phyloP scores from a whole-genome alignment of 2,113 vertebrate species.

The Phalacrocorax pelagicus region DNA sequence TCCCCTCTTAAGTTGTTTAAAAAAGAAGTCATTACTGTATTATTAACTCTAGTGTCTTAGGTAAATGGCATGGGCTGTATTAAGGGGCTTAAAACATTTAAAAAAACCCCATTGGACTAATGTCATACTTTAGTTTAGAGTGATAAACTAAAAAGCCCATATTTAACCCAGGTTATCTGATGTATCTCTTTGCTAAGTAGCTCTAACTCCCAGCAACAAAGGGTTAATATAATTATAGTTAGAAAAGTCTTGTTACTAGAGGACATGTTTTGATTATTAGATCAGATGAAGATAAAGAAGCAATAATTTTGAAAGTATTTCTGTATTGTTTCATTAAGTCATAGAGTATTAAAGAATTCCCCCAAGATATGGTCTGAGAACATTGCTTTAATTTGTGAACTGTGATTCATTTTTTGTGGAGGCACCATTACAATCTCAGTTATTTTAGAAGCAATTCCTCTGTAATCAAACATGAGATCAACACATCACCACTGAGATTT shows the following conservation, averaged over 20 bases:
- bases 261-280: constrained; percentile 78
- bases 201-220: constrained; percentile 33
- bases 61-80: background rate
- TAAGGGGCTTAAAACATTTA: background rate
- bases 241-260: constrained; percentile 70
- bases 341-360: constrained; percentile 74
- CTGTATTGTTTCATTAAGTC: constrained; percentile 77
- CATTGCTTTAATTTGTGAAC: constrained; percentile 72
- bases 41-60: background rate
- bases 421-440: constrained; percentile 49
- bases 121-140: background rate
- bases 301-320: constrained; percentile 69
- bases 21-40: background rate
- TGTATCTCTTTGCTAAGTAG: background rate
- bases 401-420: constrained; percentile 44
- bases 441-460: constrained; percentile 56
- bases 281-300: constrained; percentile 75
- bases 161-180: background rate
- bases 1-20: background rate
- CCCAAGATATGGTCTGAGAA: constrained; percentile 71
- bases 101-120: background rate
- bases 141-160: background rate
- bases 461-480: constrained; percentile 45
- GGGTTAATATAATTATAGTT: constrained; percentile 71
- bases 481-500: background rate